Base-by-base conservation (phyloP, 1,140 invertebrate species). In the Hypsibius dujardini region DNA sequence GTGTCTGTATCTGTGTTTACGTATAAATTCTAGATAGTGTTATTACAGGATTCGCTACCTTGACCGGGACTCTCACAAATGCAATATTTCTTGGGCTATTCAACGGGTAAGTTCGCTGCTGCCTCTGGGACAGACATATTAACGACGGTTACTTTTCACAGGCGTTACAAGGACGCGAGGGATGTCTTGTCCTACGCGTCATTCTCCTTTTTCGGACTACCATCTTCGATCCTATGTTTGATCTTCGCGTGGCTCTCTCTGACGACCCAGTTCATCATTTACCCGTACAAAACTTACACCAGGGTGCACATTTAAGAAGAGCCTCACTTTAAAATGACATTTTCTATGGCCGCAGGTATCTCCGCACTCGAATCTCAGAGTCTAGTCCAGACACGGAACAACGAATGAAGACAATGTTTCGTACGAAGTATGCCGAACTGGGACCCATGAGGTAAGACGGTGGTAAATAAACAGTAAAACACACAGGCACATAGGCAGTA, bases 351-450 rank as follows among this genome's bases (percentile, higher is more conserved):
- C 45, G 42, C 62, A 67, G 62, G 42, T 67, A 67, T 45, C 62
- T 67, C 12, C 62, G 62, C 12, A 67, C 62, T 7, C 3, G 42
- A 0, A 45, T 15, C 12, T 15, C 12, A 12, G 62, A 67, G 12
- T 15, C 12, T 42, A 42, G 45, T 67, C 42, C 62, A 7, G 12
- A 42, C 7, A 12, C 45, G 62, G 62, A 67, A 42, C 3, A 12
- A 3, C 76, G 80, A n/a, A 82, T 85, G 1, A 76, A 78, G 40
- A 70, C 75, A 45, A 78, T 86, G 1, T 82, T 92, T 7, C 74
- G 79, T 12, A 81, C 85, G 59, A 87, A 88, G 77, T 90, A 91
- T 79, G 80, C 83, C 72, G 85, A 85, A 72, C 82, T 93, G 67
- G 90, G 90, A 47, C 85, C 86, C 0, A 85, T 90, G 76, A 86